Percentiles rank a stretch among this genome's conserved stretches.
Conservation (phyloP, 2,113 vertebrate genomes). For the Apus apus region DNA sequence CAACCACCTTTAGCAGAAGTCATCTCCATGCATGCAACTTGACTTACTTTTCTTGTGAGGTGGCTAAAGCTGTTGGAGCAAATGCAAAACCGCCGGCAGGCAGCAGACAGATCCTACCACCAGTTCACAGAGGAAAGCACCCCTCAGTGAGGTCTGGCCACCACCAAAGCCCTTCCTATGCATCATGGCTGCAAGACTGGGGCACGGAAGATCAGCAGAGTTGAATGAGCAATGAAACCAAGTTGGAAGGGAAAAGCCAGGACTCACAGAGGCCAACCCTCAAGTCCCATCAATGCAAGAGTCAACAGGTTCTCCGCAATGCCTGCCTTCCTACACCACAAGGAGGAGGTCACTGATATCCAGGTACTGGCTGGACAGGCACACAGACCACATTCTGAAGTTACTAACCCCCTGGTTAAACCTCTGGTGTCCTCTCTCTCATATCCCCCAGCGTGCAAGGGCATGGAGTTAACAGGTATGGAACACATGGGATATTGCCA, state of each 20-base stretch:
- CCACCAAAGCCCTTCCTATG: background rate
- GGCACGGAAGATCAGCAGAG: background rate
- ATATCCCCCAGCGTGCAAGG: accelerated
- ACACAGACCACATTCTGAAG: background rate
- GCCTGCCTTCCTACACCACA: background rate
- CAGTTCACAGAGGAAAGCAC: background rate
- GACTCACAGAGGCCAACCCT: background rate
- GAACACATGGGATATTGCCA: accelerated
- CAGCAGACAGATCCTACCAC: background rate
- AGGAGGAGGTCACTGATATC: background rate
- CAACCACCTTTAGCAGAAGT: constrained; percentile 1
- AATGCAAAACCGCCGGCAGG: background rate
- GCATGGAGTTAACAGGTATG: background rate
- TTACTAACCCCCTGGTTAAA: background rate
- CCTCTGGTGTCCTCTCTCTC: background rate
- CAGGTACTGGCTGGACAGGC: background rate
- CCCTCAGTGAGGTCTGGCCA: background rate
- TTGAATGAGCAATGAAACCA: background rate
- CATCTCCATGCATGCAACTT: background rate
- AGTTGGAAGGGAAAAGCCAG: background rate
- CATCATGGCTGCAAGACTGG: background rate
- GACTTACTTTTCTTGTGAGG: background rate
- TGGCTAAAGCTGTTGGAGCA: background rate
- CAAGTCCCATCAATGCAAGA: background rate
- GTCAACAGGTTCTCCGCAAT: background rate